phyloP scores from a whole-genome alignment of 1,140 invertebrate species.

The Aphelenchoides fujianensis region DNA sequence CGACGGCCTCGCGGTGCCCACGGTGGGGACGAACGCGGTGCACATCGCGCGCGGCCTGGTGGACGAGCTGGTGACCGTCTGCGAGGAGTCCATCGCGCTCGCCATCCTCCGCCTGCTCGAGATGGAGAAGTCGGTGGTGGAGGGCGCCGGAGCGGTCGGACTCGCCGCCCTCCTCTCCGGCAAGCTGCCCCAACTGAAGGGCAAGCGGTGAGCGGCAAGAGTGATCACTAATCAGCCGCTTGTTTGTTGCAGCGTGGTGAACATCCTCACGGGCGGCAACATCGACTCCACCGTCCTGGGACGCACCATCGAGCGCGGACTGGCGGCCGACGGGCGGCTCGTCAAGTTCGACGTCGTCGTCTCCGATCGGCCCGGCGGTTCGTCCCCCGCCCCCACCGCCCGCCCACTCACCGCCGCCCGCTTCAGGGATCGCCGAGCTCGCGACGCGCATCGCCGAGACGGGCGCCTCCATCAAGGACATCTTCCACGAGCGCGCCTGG shows the following conservation, averaged over 20 bases:
- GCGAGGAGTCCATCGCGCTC: slow-evolving; percentile 74
- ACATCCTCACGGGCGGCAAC: slow-evolving; percentile 82
- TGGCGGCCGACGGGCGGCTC: slow-evolving; percentile 81
- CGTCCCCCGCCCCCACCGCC: slow-evolving; percentile 71
- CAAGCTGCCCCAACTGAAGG: slow-evolving; percentile 76
- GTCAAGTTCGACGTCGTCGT: slow-evolving; percentile 82
- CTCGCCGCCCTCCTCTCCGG: slow-evolving; percentile 81
- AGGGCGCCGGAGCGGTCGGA: slow-evolving; percentile 82
- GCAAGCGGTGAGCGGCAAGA: slow-evolving; percentile 72
- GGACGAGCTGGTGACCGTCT: slow-evolving; percentile 75
- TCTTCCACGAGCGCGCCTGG: slow-evolving; percentile 89
- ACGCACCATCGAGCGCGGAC: slow-evolving; percentile 79
- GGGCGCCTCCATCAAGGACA: slow-evolving; percentile 87
- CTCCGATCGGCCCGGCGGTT: slow-evolving; percentile 76
- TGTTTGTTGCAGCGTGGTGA: slow-evolving; percentile 71
- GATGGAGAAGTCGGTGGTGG: slow-evolving; percentile 80
- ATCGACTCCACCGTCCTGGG: slow-evolving; percentile 87
- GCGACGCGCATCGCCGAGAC: slow-evolving; percentile 73
- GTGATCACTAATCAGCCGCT: neutral
- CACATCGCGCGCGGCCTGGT: slow-evolving; percentile 74
- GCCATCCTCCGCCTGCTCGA: slow-evolving; percentile 81
- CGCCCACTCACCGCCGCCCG: slow-evolving; percentile 70
- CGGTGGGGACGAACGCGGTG: slow-evolving; percentile 82
- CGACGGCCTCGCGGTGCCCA: slow-evolving; percentile 84
- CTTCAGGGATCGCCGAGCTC: slow-evolving; percentile 77